Evolutionary conservation across 2,888 invertebrate genomes (phyloP).

Genomic region (Tubulanus polymorphus): DNA sequence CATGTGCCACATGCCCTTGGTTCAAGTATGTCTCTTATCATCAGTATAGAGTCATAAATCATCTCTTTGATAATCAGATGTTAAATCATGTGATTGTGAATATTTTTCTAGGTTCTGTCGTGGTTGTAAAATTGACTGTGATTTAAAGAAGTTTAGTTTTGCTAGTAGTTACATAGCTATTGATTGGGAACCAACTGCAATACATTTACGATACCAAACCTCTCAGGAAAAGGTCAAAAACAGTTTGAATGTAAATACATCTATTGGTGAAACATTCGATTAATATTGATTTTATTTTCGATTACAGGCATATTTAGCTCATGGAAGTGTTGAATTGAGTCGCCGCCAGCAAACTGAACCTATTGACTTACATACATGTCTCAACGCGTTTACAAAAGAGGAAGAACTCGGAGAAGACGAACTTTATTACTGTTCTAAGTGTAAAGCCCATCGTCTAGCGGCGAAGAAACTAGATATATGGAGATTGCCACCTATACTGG

Average conservation of each 20-base stretch:
- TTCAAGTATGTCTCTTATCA: conserved; percentile 56
- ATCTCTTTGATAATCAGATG: too few relatives aligned
- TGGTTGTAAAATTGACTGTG: conserved; percentile 77
- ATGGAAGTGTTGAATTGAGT: conserved; percentile 68
- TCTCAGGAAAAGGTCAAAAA: conserved; percentile 64
- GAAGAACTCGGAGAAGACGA: conserved; percentile 75
- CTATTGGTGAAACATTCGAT: neutral
- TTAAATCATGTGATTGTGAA: too few relatives aligned
- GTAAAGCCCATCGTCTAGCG: conserved; percentile 77
- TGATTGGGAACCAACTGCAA: conserved; percentile 92
- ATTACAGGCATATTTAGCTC: conserved; percentile 69
- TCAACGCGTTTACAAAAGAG: conserved; percentile 82
- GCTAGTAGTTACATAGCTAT: conserved; percentile 67
- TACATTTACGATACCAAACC: conserved; percentile 82
- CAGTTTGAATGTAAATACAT: neutral
- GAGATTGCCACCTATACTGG: conserved; percentile 83
- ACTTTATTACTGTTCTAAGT: conserved; percentile 79
- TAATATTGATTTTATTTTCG: neutral
- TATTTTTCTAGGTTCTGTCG: conserved; percentile 65
- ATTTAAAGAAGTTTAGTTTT: conserved; percentile 50
- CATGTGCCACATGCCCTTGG: conserved; percentile 61
- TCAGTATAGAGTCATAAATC: neutral
- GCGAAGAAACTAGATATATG: conserved; percentile 89
- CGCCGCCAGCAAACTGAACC: conserved; percentile 74
- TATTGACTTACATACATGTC: conserved; percentile 76